Percentiles rank a stretch among this genome's conserved stretches.
Evolutionary conservation across 2,113 vertebrate species (phyloP).

Genomic region (Panthera uncia): DNA sequence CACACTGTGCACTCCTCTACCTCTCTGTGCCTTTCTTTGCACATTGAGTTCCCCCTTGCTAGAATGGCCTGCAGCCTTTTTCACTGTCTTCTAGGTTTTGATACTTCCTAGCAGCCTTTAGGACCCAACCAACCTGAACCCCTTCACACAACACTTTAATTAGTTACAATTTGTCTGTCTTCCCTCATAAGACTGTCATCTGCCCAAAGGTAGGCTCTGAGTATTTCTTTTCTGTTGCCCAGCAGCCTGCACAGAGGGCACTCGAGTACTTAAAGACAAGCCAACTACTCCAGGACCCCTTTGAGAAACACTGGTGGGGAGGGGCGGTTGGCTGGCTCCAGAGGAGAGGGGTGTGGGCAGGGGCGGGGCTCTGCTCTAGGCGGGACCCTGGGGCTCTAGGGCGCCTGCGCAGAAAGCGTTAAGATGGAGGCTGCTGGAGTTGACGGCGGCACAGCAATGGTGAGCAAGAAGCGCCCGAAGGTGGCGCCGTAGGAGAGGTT

Average conservation of each 20-base stretch:
- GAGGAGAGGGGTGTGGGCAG: background rate
- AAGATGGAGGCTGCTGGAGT: slow-evolving; percentile 53
- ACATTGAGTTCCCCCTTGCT: background rate
- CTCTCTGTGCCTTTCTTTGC: background rate
- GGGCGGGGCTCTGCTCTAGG: background rate
- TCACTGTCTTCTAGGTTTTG: background rate
- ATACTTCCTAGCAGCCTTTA: background rate
- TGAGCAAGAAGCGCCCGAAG: slow-evolving; percentile 47
- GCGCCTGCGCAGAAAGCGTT: slow-evolving; percentile 61
- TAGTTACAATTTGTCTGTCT: background rate
- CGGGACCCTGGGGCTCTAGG: background rate
- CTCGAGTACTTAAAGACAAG: background rate
- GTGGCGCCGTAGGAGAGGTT: slow-evolving; percentile 15
- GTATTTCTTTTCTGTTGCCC: background rate
- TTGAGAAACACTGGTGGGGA: background rate
- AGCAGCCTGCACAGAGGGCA: background rate
- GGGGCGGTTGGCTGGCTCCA: rapidly evolving
- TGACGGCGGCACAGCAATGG: background rate
- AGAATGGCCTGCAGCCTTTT: background rate
- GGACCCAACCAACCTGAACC: background rate
- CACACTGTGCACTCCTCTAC: background rate
- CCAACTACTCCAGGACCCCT: rapidly evolving
- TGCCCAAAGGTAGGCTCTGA: background rate
- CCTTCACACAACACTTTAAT: background rate
- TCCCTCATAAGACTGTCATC: background rate